Evolutionary conservation across 2,888 invertebrate species (phyloP).

Genomic region (Cetonia aurata): DNA sequence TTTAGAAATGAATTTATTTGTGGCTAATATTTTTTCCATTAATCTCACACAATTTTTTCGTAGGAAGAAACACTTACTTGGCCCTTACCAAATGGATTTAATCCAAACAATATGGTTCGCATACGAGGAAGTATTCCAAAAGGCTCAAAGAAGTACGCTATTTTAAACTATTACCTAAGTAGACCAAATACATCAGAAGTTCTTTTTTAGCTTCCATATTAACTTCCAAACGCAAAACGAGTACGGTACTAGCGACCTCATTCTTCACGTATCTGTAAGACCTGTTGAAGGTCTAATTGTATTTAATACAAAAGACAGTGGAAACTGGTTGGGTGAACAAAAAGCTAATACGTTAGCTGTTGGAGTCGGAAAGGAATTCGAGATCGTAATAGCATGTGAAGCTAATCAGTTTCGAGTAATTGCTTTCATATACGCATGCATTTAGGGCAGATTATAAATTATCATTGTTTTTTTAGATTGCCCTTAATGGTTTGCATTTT

Average conservation of each 20-base stretch:
- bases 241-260: conserved; percentile 12
- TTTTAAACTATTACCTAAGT: background rate
- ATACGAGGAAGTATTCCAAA: conserved; percentile 5
- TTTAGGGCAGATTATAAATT: no score
- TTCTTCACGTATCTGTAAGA: conserved; percentile 26
- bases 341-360: conserved; percentile 11
- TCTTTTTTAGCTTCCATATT: conserved; percentile 13
- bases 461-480: conserved; percentile 3
- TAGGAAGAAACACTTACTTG: conserved; percentile 15
- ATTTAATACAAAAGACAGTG: conserved; percentile 12
- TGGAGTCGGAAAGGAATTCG: conserved; percentile 23
- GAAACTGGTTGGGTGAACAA: conserved; percentile 5
- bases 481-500: conserved; percentile 25
- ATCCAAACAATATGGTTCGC: conserved; percentile 12
- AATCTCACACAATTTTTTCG: background rate
- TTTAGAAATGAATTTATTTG: no score
- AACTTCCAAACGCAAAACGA: conserved; percentile 30
- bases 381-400: conserved; percentile 25
- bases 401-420: conserved; percentile 19
- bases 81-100: conserved; percentile 4
- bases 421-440: background rate
- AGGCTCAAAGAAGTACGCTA: conserved; percentile 1
- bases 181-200: background rate
- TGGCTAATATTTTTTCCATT: background rate
- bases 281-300: conserved; percentile 1